Conservation (phyloP, 2,888 invertebrate species). For the Cephus sareptanus region DNA sequence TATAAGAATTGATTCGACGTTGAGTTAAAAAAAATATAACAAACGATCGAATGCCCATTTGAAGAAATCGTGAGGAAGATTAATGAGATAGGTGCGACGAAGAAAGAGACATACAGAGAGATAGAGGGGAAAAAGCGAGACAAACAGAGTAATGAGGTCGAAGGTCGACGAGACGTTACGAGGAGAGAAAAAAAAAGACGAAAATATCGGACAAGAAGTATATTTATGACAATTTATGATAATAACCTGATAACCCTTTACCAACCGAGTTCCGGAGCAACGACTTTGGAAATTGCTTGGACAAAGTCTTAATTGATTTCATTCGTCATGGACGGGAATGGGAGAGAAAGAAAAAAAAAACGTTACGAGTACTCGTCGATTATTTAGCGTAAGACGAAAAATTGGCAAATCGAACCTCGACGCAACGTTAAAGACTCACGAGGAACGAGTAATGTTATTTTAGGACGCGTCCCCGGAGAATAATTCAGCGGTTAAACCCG, state of each 20-base stretch:
- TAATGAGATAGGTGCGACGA: neutral
- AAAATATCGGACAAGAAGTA: neutral
- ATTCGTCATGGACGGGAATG: neutral
- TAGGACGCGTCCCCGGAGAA: neutral
- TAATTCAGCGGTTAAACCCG: neutral
- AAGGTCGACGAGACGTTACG: neutral
- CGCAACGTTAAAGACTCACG: neutral
- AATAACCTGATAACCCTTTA: neutral
- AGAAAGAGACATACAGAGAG: neutral
- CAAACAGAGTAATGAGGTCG: neutral
- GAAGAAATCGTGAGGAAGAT: neutral
- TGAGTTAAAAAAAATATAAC: too few species aligned
- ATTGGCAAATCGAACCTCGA: neutral
- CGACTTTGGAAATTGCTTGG: neutral
- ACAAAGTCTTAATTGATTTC: neutral
- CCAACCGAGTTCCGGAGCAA: neutral
- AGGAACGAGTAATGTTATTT: neutral
- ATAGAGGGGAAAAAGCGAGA: neutral
- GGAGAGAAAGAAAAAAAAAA: neutral
- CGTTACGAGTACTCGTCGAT: neutral
- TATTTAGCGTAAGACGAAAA: neutral
- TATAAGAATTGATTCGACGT: too few species aligned
- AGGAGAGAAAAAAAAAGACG: neutral
- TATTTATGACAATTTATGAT: neutral
- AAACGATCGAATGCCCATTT: neutral